Evolutionary conservation across 2,888 invertebrate species (phyloP).

Genomic region (Venustoraphidia nigricollis): DNA sequence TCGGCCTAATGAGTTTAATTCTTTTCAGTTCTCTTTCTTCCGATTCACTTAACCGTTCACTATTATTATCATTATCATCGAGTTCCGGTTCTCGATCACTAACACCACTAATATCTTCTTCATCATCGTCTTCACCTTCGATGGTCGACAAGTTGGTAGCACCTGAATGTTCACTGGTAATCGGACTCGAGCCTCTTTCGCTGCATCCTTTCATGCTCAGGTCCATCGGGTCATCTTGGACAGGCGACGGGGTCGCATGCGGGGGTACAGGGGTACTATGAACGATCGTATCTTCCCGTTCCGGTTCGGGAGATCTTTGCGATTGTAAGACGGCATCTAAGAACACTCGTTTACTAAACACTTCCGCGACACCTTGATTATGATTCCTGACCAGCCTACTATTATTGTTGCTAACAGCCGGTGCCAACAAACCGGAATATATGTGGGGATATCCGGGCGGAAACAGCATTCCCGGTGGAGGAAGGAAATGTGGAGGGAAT

Average conservation of each 20-base stretch:
- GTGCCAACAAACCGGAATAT: conserved; percentile 27
- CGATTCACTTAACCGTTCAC: conserved; percentile 14
- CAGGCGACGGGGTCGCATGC: conserved; percentile 23
- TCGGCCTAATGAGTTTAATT: conserved; percentile 32
- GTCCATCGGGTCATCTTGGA: conserved; percentile 68
- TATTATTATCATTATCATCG: conserved; percentile 33
- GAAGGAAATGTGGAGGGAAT: conserved; percentile 37
- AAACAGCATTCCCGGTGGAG: conserved; percentile 39
- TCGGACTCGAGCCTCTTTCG: conserved; percentile 24
- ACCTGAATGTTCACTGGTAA: conserved; percentile 21
- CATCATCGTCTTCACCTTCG: conserved; percentile 33
- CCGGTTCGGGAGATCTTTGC: conserved; percentile 36
- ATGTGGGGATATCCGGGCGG: conserved; percentile 30
- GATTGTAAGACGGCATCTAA: conserved; percentile 61
- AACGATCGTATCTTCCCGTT: conserved; percentile 32
- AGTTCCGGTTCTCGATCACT: conserved; percentile 34
- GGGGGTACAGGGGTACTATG: conserved; percentile 14
- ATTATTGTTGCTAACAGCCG: conserved; percentile 29
- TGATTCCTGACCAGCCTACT: conserved; percentile 26
- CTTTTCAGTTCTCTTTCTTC: conserved; percentile 32
- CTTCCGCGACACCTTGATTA: conserved; percentile 41
- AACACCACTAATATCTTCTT: conserved; percentile 26
- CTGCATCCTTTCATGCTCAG: conserved; percentile 58
- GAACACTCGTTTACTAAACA: conserved; percentile 54
- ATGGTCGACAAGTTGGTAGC: conserved; percentile 19